Percentiles rank a stretch among this genome's conserved stretches.
Evolutionary conservation across 2,888 invertebrate genomes (phyloP).

Genomic region (Apocheima hispidaria): DNA sequence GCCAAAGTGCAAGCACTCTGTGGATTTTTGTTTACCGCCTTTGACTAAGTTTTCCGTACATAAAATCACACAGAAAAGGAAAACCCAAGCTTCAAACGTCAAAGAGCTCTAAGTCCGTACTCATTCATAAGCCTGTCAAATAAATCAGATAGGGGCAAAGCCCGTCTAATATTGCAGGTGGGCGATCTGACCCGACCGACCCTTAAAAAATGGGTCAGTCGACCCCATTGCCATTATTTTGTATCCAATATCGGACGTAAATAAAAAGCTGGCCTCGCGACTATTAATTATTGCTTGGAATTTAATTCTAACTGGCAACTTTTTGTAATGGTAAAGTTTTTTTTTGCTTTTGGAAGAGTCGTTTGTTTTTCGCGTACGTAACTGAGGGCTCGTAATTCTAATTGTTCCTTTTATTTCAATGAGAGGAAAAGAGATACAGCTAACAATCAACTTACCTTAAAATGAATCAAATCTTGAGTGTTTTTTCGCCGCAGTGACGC

Average conservation of each 20-base stretch:
- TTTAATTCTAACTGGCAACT: slow-evolving; percentile 15
- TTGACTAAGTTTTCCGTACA: no score
- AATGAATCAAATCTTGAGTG: no score
- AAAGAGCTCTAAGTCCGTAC: slow-evolving; percentile 12
- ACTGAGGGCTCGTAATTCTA: no score
- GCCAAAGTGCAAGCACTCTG: no score
- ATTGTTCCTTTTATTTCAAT: no score
- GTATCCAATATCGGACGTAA: slow-evolving; percentile 40
- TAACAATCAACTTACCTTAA: no score
- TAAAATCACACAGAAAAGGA: background rate
- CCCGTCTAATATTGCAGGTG: slow-evolving; percentile 39
- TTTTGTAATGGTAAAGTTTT: background rate
- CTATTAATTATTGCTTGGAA: slow-evolving; percentile 29
- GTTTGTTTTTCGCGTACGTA: no score
- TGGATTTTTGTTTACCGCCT: no score
- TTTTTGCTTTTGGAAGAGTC: no score
- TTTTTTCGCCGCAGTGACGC: no score
- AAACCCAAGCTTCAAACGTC: background rate
- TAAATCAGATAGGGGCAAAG: slow-evolving; percentile 41
- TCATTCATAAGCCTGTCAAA: slow-evolving; percentile 36
- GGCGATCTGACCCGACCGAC: slow-evolving; percentile 37
- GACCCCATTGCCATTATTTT: slow-evolving; percentile 36
- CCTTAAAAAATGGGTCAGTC: slow-evolving; percentile 41
- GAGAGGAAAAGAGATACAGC: no score
- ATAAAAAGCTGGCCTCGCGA: slow-evolving; percentile 26